Base-by-base conservation (phyloP, 2,113 vertebrate genomes). In the Cyprinodon brontotheroides region DNA sequence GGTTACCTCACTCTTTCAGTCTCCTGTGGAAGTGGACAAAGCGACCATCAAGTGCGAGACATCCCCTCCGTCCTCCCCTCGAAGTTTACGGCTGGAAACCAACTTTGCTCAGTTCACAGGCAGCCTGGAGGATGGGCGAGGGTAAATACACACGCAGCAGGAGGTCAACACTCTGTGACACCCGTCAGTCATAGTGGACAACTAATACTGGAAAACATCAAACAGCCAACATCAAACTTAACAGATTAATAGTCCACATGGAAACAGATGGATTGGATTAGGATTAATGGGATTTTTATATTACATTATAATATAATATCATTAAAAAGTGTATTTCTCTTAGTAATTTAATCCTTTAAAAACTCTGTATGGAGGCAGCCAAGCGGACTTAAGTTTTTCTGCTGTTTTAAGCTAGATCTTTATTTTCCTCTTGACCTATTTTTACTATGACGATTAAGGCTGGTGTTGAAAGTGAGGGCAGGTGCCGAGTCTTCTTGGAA, bases 21-120 rank as follows among this genome's bases (percentile, higher is more conserved):
- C 97, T 1, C 97, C 97, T 3, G 95, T 95, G 90, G 97, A 99
- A 92, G 95, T 95, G 90, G 98, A 99, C 90, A 99, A 99, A 95
- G 95, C 98, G 79, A 98, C 98, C 70, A 98, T 99, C 94, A 97
- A 97, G 92, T 99, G 98, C 79, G 98, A 99, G 94, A 98, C 96
- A 0, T 99, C 98, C 11, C 97, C 97, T 1, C 97, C 98, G 0
- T 96, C 97, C 6, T 98, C 97, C 29, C 98, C 98, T 59, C 96
- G 96, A 77, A 96, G 95, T 4, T 87, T 99, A 89, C 92, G 96
- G 60, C 93, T 97, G 74, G 97, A 99, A 92, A 94, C 96, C 84
- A 96, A 96, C 86, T 97, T 97, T 61, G 94, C 96, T 10, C 95
- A 96, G 75, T 93, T 95, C 61, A 95, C 93, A 40, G 93, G 94